Percentiles rank a stretch among this genome's conserved stretches.
Conservation (phyloP, 1,140 invertebrate species). For the Harlomillsia oculata region DNA sequence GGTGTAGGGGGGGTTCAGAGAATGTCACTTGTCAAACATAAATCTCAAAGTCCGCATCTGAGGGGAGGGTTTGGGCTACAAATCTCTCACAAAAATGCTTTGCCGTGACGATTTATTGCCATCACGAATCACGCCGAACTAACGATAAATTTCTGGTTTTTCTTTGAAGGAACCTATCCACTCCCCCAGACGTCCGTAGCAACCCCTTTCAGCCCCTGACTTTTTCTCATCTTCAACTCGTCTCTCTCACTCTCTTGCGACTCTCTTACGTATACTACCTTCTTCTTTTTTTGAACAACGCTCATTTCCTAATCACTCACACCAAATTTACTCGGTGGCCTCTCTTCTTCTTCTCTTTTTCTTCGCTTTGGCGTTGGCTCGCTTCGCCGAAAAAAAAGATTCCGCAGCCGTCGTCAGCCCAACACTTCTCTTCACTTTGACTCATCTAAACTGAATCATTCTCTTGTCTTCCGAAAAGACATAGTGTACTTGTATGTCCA, state of each 20-base stretch:
- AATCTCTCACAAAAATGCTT: conserved; percentile 34
- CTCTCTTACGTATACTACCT: too few species aligned
- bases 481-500: too few species aligned
- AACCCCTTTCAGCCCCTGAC: conserved; percentile 4
- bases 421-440: too few species aligned
- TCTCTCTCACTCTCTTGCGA: not conserved
- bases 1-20: conserved; percentile 12
- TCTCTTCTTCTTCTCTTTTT: not conserved
- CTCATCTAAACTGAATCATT: too few species aligned
- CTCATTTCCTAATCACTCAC: conserved; percentile 15
- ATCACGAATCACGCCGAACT: conserved; percentile 34
- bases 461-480: too few species aligned
- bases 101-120: conserved; percentile 31
- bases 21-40: conserved; percentile 32
- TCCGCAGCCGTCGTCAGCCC: too few species aligned
- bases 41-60: conserved; percentile 31
- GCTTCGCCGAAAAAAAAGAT: not conserved
- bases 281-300: conserved; percentile 13
- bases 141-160: conserved; percentile 34
- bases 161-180: conserved; percentile 21
- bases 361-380: not conserved
- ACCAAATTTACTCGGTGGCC: conserved; percentile 9
- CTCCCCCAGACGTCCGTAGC: conserved; percentile 9
- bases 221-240: conserved; percentile 2
- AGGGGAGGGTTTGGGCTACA: conserved; percentile 27